These are phyloP conservation scores for Ispidina picta DNA, from an alignment of 2,797 vertebrate genomes.

Conservation along the genomic window DNA sequence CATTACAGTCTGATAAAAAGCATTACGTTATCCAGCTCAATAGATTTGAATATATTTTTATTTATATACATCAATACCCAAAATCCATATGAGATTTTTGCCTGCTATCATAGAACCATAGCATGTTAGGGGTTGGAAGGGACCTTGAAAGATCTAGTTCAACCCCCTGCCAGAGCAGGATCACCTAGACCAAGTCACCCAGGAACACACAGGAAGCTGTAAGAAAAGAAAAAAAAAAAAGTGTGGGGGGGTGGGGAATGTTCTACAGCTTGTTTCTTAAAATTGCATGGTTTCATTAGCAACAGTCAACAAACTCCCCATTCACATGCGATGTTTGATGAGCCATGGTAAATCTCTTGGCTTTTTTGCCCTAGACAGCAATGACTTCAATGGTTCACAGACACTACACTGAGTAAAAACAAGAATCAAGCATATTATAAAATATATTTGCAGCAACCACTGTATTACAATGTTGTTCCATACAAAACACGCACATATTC, in stretches of 20 bases:
- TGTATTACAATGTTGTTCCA: neutral
- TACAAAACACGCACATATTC: neutral
- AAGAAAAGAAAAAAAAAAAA: neutral
- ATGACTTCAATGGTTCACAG: neutral
- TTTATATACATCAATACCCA: neutral
- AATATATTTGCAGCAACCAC: neutral
- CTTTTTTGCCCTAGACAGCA: neutral
- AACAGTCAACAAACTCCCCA: neutral
- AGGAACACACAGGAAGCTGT: no score
- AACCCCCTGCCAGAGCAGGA: no score
- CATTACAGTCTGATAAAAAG: neutral
- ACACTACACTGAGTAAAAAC: neutral
- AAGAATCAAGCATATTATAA: neutral
- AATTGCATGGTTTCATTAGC: neutral
- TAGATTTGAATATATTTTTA: neutral
- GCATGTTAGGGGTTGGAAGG: no score
- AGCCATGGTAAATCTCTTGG: neutral
- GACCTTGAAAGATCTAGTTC: no score
- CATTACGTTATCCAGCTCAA: neutral
- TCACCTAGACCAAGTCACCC: no score
- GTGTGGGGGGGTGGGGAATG: accelerated
- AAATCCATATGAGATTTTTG: neutral
- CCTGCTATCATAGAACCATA: no score
- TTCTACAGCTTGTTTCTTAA: neutral
- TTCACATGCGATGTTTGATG: neutral